Evolutionary conservation across 92 coral and sea anemone species (phyloP), one percentile per base, ranked within the genome.

Genomic region (Palythoa grandiflora): DNA sequence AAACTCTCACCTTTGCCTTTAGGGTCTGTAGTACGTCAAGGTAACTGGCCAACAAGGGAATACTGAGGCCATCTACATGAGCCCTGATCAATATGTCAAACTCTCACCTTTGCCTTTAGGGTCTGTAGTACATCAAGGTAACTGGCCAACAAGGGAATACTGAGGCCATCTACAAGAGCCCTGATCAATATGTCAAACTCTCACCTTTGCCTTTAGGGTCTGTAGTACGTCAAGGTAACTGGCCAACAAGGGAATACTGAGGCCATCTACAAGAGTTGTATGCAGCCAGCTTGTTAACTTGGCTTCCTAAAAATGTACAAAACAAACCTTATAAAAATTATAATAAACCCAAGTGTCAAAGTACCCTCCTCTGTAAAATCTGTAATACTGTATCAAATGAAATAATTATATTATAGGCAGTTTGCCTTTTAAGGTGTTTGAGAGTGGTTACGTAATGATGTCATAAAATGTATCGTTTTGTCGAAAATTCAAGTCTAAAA

Each of bases 41-140:
- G 63, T 97, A 97, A 66, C 99, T 92, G 21, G 98, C 98, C 47
- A 97, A 84, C 72, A 97, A 75, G 13, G 98, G 99, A 59, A 97
- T 95, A 80, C 99, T 97, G 36, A 97, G 89, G 5, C 99, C 98
- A 88, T 97, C 99, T 14, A 95, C 92, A 57, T n/a, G n/a, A 28
- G 28, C 28, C 28, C 28, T 28, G 28, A 28, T 28, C 28, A 28
- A 44, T 6, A 38, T 52, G 68, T 7, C 16, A 40, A 13, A 3
- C 65, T 19, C 83, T 52, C 68, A 96, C 99, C 92, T 97, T 97
- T 38, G 98, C 94, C 73, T 96, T 87, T 9, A 97, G 90, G 19
- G 99, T 95, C 75, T 97, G 99, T 66, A 97, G 85, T 48, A 97
- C 90, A 87, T 97, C 99, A 79, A 97, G 88, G 63, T 97, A 97